These are phyloP conservation scores for Fukomys damarensis DNA, from an alignment of 2,113 vertebrate species.

Conservation along the genomic window DNA sequence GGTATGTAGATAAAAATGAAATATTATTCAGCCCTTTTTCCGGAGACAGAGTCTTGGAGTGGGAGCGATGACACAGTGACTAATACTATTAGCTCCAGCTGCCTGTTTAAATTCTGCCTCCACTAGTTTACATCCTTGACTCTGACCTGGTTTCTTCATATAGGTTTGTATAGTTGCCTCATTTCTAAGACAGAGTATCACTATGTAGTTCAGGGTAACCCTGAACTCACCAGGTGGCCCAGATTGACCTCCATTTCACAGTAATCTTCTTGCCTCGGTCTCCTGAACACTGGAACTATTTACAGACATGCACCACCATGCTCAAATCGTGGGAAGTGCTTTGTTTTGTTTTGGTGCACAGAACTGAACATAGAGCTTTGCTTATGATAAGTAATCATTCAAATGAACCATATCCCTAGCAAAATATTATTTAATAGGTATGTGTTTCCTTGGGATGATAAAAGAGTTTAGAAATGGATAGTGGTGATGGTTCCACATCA, in stretches of 20 bases:
- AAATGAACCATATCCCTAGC: neutral
- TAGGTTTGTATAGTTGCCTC: neutral
- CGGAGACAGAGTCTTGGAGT: neutral
- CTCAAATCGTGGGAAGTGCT: neutral
- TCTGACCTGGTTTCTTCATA: neutral
- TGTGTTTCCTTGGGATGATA: neutral
- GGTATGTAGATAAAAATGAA: neutral
- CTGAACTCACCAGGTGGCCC: neutral
- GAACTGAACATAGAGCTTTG: neutral
- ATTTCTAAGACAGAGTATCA: neutral
- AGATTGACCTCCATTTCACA: no score
- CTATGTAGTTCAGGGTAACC: neutral
- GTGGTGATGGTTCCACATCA: neutral
- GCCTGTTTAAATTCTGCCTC: neutral
- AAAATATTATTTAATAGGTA: neutral
- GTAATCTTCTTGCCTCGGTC: no score
- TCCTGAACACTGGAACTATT: no score
- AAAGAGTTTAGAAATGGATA: neutral
- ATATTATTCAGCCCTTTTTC: neutral
- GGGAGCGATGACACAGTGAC: neutral
- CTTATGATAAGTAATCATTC: neutral
- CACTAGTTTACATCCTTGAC: neutral
- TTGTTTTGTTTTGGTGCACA: neutral
- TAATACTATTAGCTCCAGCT: neutral
- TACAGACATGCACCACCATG: no score